phyloP scores from a whole-genome alignment of 2,888 invertebrate species.

The Blastobasis adustella region DNA sequence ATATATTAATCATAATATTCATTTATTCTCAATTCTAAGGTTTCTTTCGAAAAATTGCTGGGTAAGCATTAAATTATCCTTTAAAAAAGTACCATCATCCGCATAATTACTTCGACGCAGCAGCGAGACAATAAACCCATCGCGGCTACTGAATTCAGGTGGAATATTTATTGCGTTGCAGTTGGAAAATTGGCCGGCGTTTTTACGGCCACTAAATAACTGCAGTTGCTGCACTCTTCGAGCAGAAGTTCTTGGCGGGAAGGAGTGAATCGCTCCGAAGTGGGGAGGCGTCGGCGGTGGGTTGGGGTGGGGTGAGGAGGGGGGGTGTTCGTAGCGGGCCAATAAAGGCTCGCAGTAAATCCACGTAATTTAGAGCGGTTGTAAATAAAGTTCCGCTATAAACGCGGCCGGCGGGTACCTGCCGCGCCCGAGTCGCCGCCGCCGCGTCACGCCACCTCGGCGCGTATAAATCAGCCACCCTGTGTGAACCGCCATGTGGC shows the following conservation, averaged over 20 bases:
- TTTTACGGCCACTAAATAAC: constrained; percentile 44
- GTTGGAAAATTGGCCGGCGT: constrained; percentile 29
- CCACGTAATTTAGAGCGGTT: constrained; percentile 72
- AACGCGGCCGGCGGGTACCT: constrained; percentile 60
- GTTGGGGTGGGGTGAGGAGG: constrained; percentile 33
- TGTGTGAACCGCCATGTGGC: constrained; percentile 47
- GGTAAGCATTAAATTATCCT: too few relatives aligned
- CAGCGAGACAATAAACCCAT: too few relatives aligned
- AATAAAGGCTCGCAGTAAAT: constrained; percentile 73
- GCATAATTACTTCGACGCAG: too few relatives aligned
- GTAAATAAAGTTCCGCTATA: constrained; percentile 73
- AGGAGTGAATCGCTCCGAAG: constrained; percentile 33
- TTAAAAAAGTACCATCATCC: too few relatives aligned
- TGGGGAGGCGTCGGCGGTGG: constrained; percentile 26
- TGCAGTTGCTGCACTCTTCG: constrained; percentile 40
- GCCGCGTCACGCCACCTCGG: constrained; percentile 21
- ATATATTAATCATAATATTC: too few relatives aligned
- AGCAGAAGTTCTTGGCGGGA: constrained; percentile 39
- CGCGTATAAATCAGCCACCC: constrained; percentile 36
- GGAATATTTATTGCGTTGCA: background rate
- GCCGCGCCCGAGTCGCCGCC: constrained; percentile 46
- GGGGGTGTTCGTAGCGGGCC: constrained; percentile 56
- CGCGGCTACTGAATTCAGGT: too few relatives aligned
- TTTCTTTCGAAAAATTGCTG: too few relatives aligned
- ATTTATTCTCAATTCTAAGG: too few relatives aligned